A percentile compares a stretch with the other conserved stretches of the same genome.
These are phyloP conservation scores for Pseudomyrmex cubaensis DNA, from an alignment of 1,140 invertebrate species.

Conservation along the genomic window DNA sequence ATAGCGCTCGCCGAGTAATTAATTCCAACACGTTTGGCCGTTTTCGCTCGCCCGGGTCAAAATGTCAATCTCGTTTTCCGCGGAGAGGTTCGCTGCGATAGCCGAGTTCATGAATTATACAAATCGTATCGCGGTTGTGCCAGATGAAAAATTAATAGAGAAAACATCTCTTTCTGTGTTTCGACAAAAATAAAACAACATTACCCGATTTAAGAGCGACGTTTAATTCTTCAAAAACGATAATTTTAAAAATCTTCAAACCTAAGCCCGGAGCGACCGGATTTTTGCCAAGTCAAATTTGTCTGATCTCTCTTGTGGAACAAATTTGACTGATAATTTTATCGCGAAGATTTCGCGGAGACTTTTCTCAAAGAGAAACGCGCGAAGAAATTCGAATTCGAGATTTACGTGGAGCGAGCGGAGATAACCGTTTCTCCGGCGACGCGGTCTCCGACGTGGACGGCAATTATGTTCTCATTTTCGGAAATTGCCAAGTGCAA, in stretches of 20 bases:
- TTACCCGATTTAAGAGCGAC: too few species aligned
- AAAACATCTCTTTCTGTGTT: background rate
- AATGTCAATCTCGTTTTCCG: constrained; percentile 33
- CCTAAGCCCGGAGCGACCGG: background rate
- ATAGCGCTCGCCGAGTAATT: constrained; percentile 51
- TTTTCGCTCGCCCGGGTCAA: constrained; percentile 62
- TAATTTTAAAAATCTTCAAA: background rate
- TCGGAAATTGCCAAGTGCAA: constrained; percentile 50
- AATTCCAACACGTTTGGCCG: constrained; percentile 52
- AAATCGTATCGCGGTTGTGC: background rate
- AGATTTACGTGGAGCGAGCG: constrained; percentile 4
- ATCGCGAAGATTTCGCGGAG: background rate
- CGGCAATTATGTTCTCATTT: constrained; percentile 50
- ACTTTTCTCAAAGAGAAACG: background rate
- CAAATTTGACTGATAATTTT: background rate
- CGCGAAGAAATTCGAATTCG: background rate
- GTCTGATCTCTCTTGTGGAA: background rate
- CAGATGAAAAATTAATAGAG: background rate
- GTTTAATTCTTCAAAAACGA: too few species aligned
- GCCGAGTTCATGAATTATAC: constrained; percentile 11
- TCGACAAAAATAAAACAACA: background rate
- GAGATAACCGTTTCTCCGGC: constrained; percentile 2
- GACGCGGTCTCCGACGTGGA: background rate
- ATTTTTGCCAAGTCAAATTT: background rate
- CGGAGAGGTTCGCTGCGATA: constrained; percentile 8